phyloP scores from a whole-genome alignment of 2,113 vertebrate genomes.

The Aramus guarauna region DNA sequence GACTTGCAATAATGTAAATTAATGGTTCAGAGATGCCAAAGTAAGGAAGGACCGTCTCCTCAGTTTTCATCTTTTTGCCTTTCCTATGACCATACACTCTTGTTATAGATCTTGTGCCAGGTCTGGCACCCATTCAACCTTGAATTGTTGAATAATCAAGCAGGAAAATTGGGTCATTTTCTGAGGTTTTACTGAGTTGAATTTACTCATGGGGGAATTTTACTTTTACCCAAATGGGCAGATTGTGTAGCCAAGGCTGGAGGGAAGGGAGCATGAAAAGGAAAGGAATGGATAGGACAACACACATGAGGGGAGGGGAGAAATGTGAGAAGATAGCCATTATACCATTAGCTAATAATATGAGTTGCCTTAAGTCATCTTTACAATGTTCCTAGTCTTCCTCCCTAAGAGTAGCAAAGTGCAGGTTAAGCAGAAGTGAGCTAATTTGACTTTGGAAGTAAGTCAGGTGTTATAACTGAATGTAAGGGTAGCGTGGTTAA shows the following conservation, averaged over 20 bases:
- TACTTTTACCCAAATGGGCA: background rate
- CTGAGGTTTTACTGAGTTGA: background rate
- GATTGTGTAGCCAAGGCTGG: background rate
- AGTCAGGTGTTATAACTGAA: background rate
- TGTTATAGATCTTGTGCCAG: background rate
- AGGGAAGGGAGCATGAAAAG: background rate
- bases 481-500: background rate
- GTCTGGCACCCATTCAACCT: background rate
- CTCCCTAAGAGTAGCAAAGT: background rate
- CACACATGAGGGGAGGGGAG: accelerated
- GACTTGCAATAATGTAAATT: background rate
- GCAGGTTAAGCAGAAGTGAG: background rate
- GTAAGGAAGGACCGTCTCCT: background rate
- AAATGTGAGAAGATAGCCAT: background rate
- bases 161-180: background rate
- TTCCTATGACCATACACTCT: background rate
- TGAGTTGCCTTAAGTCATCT: background rate
- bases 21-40: background rate
- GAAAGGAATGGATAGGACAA: background rate
- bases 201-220: background rate
- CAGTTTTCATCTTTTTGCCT: background rate
- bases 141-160: background rate
- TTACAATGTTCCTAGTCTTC: background rate
- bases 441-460: background rate
- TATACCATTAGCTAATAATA: background rate